These are phyloP conservation scores for Denticeps clupeoides DNA, from an alignment of 2,797 vertebrate genomes.

Conservation along the genomic window DNA sequence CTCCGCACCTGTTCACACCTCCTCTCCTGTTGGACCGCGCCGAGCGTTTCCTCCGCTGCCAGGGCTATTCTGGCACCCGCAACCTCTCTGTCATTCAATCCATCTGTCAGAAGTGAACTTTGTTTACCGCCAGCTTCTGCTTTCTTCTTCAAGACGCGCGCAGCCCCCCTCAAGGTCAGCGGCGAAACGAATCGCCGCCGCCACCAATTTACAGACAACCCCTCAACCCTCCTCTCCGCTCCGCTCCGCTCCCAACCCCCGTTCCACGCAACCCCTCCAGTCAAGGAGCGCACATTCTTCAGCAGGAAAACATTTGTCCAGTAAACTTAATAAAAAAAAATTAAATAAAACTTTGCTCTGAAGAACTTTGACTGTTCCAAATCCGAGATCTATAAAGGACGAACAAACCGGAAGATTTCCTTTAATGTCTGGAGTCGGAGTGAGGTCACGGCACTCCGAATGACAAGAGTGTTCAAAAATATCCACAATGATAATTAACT, in stretches of 20 bases:
- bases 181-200: slow-evolving; percentile 72
- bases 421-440: too few relatives aligned
- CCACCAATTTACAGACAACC: slow-evolving; percentile 61
- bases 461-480: too few relatives aligned
- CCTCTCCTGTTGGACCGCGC: slow-evolving; percentile 99
- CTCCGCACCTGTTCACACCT: slow-evolving; percentile 99
- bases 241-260: too few relatives aligned
- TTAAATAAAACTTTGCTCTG: too few relatives aligned
- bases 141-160: slow-evolving; percentile 92
- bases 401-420: too few relatives aligned
- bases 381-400: too few relatives aligned
- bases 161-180: slow-evolving; percentile 90
- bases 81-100: slow-evolving; percentile 99
- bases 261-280: too few relatives aligned
- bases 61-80: slow-evolving; percentile 97
- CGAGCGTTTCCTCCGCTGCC: slow-evolving; percentile 92
- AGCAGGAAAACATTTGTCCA: slow-evolving; percentile 19
- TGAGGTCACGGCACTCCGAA: too few relatives aligned
- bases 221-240: slow-evolving; percentile 13
- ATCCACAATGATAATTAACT: too few relatives aligned
- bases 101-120: slow-evolving; percentile 99
- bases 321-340: too few relatives aligned
- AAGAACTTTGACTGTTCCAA: too few relatives aligned
- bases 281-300: too few relatives aligned
- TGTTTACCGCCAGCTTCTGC: slow-evolving; percentile 98